Evolutionary conservation across 1,140 invertebrate genomes (phyloP), one percentile per base, ranked within the genome.

Genomic region (Gryon sp.): DNA sequence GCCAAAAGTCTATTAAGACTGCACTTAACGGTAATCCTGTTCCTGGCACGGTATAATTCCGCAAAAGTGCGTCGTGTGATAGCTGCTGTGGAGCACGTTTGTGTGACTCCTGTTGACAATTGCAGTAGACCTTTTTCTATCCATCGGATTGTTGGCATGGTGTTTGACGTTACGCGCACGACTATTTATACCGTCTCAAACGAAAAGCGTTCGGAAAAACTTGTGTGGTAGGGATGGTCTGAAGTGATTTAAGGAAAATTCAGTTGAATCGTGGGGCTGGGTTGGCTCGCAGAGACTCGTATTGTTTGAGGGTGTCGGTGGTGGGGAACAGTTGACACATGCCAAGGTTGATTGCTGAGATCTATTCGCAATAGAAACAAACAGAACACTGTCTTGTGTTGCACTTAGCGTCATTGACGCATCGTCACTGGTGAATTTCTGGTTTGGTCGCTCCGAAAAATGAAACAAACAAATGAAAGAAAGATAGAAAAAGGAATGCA

Each of bases 71-170:
- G 63, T 19, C 48, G 15, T 14, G 62, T 63, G 53, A 46, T 20
- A 28, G 62, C 72, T 62, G 62, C 14, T 12, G 50, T 59, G 22
- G 73, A 63, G 55, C 73, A 76, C 63, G n/a, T n/a, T n/a, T 41
- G 40, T 55, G 34, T 43, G 12, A 22, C 43, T 48, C 55, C 41
- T 5, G 24, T 63, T 28, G 63, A 63, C 16, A 63, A 4, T 63
- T 46, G 55, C 15, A 70, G 55, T 30, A 75, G 55, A 40, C 63
- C 41, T 38, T 63, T 60, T 69, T 76, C 63, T 76, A 76, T 76
- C 73, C 73, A 76, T 76, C 57, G 62, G 63, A 76, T 57, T 43
- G 73, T 52, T 5, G 73, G 57, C 73, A 76, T 76, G 48, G 4
- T 59, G 62, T 7, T n/a, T 2, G 8, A 7, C 1, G 6, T 7